These are phyloP conservation scores for Anticlea derivata DNA, from an alignment of 2,888 invertebrate genomes.

Conservation along the genomic window DNA sequence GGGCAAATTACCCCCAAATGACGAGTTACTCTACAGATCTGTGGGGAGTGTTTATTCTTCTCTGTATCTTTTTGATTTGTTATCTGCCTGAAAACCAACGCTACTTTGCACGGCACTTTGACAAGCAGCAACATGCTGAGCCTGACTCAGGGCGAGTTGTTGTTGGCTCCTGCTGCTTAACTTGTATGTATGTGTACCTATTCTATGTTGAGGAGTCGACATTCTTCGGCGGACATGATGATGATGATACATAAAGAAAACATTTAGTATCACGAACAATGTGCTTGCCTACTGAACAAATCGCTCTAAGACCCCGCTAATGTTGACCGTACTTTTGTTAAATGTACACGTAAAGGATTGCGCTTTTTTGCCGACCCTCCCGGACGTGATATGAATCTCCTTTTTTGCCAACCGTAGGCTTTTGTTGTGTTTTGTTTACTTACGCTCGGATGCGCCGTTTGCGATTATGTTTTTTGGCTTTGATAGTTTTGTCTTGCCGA, in stretches of 20 bases:
- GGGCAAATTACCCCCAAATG: too few species aligned
- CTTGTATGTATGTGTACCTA: too few species aligned
- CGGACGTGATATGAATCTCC: slow-evolving; percentile 26
- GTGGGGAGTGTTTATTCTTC: too few species aligned
- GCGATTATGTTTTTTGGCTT: slow-evolving; percentile 19
- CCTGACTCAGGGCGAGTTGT: too few species aligned
- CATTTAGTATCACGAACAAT: not conserved
- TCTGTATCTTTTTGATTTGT: too few species aligned
- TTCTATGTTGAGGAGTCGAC: too few species aligned
- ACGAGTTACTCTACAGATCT: too few species aligned
- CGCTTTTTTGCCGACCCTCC: slow-evolving; percentile 21
- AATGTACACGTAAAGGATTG: slow-evolving; percentile 27
- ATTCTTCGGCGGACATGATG: too few species aligned
- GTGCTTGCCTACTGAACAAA: slow-evolving; percentile 9
- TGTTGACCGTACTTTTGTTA: slow-evolving; percentile 18
- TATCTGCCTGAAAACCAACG: too few species aligned
- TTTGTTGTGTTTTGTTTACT: slow-evolving; percentile 28
- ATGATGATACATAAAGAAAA: not conserved
- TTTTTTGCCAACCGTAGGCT: slow-evolving; percentile 22
- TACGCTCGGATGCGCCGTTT: slow-evolving; percentile 26
- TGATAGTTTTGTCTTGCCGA: slow-evolving; percentile 16
- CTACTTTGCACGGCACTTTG: too few species aligned
- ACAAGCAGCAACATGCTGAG: too few species aligned
- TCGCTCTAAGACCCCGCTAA: slow-evolving; percentile 11
- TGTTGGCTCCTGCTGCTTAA: too few species aligned